Conservation (phyloP, 2,797 vertebrate genomes). For the Leptodactylus fallax region DNA sequence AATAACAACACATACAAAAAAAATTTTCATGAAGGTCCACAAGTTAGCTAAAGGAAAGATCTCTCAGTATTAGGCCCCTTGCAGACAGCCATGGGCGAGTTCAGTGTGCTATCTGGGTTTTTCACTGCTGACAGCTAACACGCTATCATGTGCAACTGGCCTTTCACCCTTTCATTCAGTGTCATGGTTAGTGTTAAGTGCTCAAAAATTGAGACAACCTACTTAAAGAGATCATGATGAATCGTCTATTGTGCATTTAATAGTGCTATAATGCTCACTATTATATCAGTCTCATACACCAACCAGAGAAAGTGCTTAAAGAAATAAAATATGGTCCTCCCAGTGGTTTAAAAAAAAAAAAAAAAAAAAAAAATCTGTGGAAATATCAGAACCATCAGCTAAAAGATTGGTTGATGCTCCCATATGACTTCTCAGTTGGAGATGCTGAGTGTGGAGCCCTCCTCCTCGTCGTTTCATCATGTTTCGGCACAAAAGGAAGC, state of each 20-base stretch:
- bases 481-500: slow-evolving; percentile 16
- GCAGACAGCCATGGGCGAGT: too few relatives aligned
- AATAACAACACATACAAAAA: too few relatives aligned
- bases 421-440: slow-evolving; percentile 52
- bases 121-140: too few relatives aligned
- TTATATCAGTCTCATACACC: neutral
- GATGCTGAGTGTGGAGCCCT: slow-evolving; percentile 34
- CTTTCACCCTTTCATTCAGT: too few relatives aligned
- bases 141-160: too few relatives aligned
- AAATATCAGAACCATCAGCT: slow-evolving; percentile 20
- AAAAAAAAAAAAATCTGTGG: neutral
- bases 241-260: too few relatives aligned
- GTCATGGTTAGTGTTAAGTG: neutral
- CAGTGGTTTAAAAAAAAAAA: too few relatives aligned
- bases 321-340: neutral
- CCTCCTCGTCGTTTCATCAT: slow-evolving; percentile 42
- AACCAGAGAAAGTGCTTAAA: neutral
- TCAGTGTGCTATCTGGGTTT: too few relatives aligned
- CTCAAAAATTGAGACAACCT: neutral
- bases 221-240: neutral
- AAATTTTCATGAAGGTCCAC: too few relatives aligned
- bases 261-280: neutral
- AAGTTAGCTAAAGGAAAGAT: too few relatives aligned
- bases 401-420: slow-evolving; percentile 6
- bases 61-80: too few relatives aligned